Evolutionary conservation across 2,888 invertebrate genomes (phyloP).

Genomic region (Falcaria lacertinaria): DNA sequence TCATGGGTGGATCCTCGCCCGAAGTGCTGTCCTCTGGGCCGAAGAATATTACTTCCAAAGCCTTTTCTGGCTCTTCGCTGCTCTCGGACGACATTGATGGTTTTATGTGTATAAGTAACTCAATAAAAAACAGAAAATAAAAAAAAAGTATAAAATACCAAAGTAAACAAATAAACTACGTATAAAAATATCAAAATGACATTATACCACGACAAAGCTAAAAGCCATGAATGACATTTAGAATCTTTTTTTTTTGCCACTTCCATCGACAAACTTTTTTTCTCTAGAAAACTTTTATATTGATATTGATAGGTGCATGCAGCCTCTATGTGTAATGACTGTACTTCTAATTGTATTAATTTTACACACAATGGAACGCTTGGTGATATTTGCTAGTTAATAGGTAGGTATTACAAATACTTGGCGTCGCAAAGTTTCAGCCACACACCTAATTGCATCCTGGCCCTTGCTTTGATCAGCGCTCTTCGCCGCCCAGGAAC

Average conservation of each 20-base stretch:
- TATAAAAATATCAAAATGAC: no score
- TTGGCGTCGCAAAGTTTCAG: constrained; percentile 43
- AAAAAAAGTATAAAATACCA: neutral
- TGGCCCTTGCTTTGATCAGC: constrained; percentile 52
- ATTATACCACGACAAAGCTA: no score
- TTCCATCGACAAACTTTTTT: no score
- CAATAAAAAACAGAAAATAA: neutral
- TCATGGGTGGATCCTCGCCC: constrained; percentile 27
- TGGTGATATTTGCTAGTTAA: constrained; percentile 3
- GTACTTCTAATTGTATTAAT: no score
- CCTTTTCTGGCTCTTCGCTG: neutral
- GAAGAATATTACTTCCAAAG: neutral
- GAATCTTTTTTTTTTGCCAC: no score
- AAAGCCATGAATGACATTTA: no score
- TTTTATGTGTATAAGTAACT: neutral
- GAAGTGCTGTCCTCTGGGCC: constrained; percentile 14
- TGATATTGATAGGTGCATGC: no score
- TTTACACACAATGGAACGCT: neutral
- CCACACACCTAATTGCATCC: constrained; percentile 66
- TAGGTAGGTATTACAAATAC: neutral
- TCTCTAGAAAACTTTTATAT: no score
- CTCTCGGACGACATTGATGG: neutral
- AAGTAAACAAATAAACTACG: no score
- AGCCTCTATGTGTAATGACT: no score
- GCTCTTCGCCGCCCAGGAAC: constrained; percentile 61